Conservation (phyloP, 2,888 invertebrate species). For the Drosophila buzzatii region DNA sequence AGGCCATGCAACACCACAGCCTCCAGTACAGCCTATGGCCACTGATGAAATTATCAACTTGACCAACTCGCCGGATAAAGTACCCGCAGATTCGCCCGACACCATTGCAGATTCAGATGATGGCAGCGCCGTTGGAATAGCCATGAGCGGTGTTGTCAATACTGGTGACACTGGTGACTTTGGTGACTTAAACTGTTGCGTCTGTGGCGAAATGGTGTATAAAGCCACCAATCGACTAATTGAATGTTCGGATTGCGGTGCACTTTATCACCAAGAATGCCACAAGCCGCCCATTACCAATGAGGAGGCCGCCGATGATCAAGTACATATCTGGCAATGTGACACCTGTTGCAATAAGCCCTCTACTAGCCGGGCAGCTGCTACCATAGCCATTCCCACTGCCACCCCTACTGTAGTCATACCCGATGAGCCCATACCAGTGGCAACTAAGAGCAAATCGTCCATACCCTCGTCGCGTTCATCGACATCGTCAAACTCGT, state of each 20-base stretch:
- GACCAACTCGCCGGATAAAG: constrained; percentile 82
- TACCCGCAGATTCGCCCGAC: constrained; percentile 83
- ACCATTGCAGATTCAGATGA: constrained; percentile 83
- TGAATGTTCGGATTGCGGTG: constrained; percentile 96
- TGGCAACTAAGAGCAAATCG: constrained; percentile 79
- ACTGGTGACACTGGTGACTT: constrained; percentile 84
- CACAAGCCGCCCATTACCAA: constrained; percentile 95
- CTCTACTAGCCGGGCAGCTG: constrained; percentile 62
- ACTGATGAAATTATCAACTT: constrained; percentile 82
- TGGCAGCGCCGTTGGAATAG: constrained; percentile 70
- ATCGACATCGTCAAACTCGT: constrained; percentile 84
- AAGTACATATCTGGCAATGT: constrained; percentile 89
- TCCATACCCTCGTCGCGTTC: constrained; percentile 83
- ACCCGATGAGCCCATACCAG: constrained; percentile 78
- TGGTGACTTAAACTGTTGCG: constrained; percentile 84
- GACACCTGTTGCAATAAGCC: constrained; percentile 86
- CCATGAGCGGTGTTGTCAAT: constrained; percentile 82
- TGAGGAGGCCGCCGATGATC: constrained; percentile 90
- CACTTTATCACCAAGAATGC: constrained; percentile 97
- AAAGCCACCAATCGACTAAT: constrained; percentile 94
- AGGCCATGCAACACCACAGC: constrained; percentile 82
- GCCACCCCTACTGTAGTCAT: constrained; percentile 52
- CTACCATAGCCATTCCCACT: constrained; percentile 24
- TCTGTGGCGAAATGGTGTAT: constrained; percentile 92
- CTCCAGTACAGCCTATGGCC: constrained; percentile 52